Base-by-base conservation (phyloP, 1,140 invertebrate species). In the Globodera ellingtonae region DNA sequence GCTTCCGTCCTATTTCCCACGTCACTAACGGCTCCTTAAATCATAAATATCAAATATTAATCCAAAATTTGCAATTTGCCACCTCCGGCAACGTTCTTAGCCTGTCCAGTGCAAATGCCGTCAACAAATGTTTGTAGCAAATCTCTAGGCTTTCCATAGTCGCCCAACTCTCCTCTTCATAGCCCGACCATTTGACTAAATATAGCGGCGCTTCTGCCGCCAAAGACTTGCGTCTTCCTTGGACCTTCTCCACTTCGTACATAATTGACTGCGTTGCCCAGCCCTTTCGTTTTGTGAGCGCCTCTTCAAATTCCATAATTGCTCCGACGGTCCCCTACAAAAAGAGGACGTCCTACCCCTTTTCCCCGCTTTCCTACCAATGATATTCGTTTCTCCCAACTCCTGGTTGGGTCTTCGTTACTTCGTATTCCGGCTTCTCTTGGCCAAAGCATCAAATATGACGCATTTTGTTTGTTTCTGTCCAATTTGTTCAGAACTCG, bases 101-200 rank as follows among this genome's bases (percentile, higher is more conserved):
- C 48, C 35, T 75, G 74, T 77, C 56, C 69, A 77, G 10, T 59
- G 56, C 56, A 18, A 15, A 59, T 5, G 56, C 56, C 56, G 18
- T 15, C 56, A 59, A 15, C 15, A 59, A 59, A 59, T 59, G 56
- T 18, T 59, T 59, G 9, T 15, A 59, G 56, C 56, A 13, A 59
- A 59, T 59, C 15, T 59, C 10, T 15, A 59, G 56, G 18, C 56
- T 59, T 18, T 59, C 56, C 56, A 59, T 59, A 15, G 56, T 59
- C 56, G 9, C 56, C 56, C 56, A 59, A 59, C 56, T 59, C 18
- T 15, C 18, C 9, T 59, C 56, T 13, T 59, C 56, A 15, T 59
- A 59, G 5, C 56, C 56, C 15, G 13, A 15, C 56, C 56, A 59
- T 59, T 59, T 59, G 56, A 59, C 15, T 13, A 59, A 59, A 59